Conservation (phyloP, 2,113 vertebrate genomes). For the Vulpes lagopus region DNA sequence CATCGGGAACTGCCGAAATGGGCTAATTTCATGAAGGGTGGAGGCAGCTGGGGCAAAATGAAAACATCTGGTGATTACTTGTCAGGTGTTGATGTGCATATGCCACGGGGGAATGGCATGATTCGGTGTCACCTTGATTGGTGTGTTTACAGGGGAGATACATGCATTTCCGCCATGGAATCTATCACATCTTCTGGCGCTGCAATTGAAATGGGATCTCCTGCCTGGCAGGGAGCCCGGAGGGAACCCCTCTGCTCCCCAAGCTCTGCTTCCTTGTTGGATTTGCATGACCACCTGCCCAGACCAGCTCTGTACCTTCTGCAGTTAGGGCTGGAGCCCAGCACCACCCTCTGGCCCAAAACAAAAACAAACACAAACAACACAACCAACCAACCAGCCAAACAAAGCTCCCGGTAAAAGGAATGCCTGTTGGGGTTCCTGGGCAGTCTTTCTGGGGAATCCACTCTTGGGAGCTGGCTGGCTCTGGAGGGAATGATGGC, state of each 20-base stretch:
- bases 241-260: neutral
- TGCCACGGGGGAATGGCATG: fast-evolving
- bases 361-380: neutral
- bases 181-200: neutral
- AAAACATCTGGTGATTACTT: neutral
- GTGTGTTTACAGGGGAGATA: neutral
- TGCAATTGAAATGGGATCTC: fast-evolving
- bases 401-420: neutral
- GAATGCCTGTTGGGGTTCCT: neutral
- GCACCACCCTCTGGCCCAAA: neutral
- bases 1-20: fast-evolving
- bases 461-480: neutral
- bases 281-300: neutral
- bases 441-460: neutral
- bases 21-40: neutral
- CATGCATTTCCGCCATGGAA: neutral
- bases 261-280: neutral
- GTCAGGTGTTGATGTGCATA: neutral
- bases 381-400: neutral
- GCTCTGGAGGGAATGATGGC: neutral
- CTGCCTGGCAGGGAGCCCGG: neutral
- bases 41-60: neutral
- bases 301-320: neutral
- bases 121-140: too few species aligned
- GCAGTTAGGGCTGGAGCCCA: neutral